Evolutionary conservation across 1,140 invertebrate genomes (phyloP).

Genomic region (Lepidurus arcticus): DNA sequence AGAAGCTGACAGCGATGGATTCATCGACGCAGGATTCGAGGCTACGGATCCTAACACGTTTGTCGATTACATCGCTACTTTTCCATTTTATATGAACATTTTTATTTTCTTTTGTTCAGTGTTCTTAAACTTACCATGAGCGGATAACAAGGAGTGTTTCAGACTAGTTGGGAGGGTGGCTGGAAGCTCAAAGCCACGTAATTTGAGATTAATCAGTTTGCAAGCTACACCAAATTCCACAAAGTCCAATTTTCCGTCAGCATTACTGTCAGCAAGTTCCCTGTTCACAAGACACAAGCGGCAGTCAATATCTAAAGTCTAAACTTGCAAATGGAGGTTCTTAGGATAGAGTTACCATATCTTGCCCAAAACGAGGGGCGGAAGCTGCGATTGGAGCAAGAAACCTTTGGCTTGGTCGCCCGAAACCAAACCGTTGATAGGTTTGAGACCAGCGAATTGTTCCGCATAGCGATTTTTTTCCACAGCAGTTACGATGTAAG

Average conservation of each 20-base stretch:
- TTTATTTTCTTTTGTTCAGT: neutral
- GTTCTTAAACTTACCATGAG: constrained; percentile 2
- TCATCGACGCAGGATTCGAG: constrained; percentile 39
- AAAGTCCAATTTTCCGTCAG: constrained; percentile 93
- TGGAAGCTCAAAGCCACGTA: constrained; percentile 85
- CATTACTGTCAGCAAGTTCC: constrained; percentile 87
- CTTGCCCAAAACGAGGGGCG: constrained; percentile 77
- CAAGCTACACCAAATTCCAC: constrained; percentile 97
- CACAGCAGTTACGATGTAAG: constrained; percentile 78
- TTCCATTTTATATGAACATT: neutral
- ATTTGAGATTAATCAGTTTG: constrained; percentile 90
- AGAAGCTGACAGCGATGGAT: constrained; percentile 41
- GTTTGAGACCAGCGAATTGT: constrained; percentile 83
- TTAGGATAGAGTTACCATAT: constrained; percentile 69
- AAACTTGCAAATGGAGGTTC: neutral
- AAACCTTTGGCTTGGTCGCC: constrained; percentile 93
- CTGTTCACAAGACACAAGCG: constrained; percentile 49
- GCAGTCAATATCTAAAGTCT: neutral
- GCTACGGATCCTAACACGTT: constrained; percentile 22
- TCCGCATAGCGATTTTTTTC: constrained; percentile 83
- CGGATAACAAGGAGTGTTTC: constrained; percentile 33
- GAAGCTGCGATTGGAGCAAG: constrained; percentile 85
- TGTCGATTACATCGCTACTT: neutral
- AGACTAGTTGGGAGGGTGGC: constrained; percentile 71
- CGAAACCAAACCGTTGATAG: constrained; percentile 78